phyloP scores from a whole-genome alignment of 1,140 invertebrate species.

The Nebria ingens region DNA sequence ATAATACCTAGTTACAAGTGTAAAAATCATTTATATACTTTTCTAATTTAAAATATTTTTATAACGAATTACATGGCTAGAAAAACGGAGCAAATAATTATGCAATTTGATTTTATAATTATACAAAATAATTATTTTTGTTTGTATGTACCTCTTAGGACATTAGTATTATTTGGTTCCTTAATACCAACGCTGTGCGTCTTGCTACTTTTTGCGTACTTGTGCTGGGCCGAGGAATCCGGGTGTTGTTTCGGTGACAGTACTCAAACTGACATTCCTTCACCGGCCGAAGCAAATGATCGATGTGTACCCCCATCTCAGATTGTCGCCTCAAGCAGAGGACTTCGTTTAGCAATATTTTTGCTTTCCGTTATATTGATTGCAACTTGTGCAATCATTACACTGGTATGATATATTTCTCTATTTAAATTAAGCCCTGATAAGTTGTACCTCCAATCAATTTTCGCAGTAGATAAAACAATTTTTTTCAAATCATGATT shows the following conservation, averaged over 20 bases:
- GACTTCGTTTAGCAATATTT: constrained; percentile 55
- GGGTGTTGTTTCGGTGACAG: constrained; percentile 27
- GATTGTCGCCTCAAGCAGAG: constrained; percentile 52
- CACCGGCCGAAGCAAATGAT: constrained; percentile 35
- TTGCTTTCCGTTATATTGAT: constrained; percentile 53
- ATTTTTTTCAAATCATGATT: no score
- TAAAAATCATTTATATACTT: no score
- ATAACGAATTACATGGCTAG: no score
- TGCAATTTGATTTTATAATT: no score
- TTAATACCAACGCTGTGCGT: constrained; percentile 52
- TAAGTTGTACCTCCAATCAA: no score
- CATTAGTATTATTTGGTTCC: constrained; percentile 50
- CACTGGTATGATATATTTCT: constrained; percentile 59
- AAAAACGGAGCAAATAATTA: no score
- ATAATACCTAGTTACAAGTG: no score
- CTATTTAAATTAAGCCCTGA: no score
- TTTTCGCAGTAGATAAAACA: no score
- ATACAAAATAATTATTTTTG: background rate
- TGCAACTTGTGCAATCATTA: constrained; percentile 54
- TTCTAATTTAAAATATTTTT: no score
- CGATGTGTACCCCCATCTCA: constrained; percentile 41
- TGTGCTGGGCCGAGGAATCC: constrained; percentile 46
- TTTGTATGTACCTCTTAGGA: constrained; percentile 37
- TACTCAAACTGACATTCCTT: constrained; percentile 20
- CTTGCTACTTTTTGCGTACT: constrained; percentile 48